phyloP scores from a whole-genome alignment of 2,113 vertebrate species.

The Hemiscyllium ocellatum region DNA sequence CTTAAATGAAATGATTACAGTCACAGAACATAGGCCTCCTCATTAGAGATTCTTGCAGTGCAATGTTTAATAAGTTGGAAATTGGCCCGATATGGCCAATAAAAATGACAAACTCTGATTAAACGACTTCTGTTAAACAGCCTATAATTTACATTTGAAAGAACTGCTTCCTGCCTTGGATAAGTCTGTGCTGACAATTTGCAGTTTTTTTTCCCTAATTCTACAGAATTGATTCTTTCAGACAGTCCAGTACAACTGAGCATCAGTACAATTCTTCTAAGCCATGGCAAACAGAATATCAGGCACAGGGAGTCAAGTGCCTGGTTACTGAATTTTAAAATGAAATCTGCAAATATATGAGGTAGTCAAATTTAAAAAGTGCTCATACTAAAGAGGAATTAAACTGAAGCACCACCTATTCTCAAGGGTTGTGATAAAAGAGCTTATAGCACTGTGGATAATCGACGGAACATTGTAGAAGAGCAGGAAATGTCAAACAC shows the following conservation, averaged over 20 bases:
- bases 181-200: neutral
- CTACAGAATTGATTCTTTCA: neutral
- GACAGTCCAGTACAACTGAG: neutral
- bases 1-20: conserved; percentile 1
- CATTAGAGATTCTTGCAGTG: neutral
- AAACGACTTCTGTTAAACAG: neutral
- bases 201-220: neutral
- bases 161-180: neutral
- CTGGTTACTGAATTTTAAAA: neutral
- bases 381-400: neutral
- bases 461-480: too few species aligned
- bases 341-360: neutral
- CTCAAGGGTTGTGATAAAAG: too few species aligned
- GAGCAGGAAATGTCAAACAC: too few species aligned
- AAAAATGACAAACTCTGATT: neutral
- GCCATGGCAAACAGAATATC: neutral
- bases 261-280: neutral
- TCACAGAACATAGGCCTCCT: neutral
- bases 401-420: too few species aligned
- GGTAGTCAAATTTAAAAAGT: neutral
- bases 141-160: neutral
- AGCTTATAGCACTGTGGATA: too few species aligned
- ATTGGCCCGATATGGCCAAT: neutral
- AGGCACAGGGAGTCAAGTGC: neutral
- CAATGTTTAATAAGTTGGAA: neutral